Evolutionary conservation across 2,113 vertebrate genomes (phyloP).

Genomic region (Notiomystis cincta): DNA sequence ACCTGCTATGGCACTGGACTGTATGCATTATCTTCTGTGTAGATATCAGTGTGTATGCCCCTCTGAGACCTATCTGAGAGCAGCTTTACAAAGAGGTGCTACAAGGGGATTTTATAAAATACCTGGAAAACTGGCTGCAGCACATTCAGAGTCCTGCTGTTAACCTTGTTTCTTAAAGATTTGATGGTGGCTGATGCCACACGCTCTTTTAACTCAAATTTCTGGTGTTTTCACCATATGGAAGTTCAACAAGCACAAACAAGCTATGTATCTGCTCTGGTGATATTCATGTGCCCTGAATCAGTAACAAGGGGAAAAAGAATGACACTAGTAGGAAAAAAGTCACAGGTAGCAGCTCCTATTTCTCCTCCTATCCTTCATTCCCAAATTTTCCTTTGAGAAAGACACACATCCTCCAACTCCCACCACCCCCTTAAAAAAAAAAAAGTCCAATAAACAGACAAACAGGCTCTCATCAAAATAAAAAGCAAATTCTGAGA

Average conservation of each 20-base stretch:
- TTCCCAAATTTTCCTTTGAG: neutral
- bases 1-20: neutral
- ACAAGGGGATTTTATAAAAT: neutral
- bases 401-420: neutral
- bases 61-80: neutral
- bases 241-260: neutral
- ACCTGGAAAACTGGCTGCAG: neutral
- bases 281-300: neutral
- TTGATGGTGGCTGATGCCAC: neutral
- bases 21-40: neutral
- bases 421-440: rapidly evolving
- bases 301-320: neutral
- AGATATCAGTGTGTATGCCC: neutral
- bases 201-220: neutral
- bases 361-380: neutral
- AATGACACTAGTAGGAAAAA: neutral
- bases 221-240: neutral
- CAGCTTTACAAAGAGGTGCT: neutral
- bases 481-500: neutral
- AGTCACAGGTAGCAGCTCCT: neutral
- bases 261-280: neutral
- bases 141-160: neutral
- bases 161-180: neutral
- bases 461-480: neutral
- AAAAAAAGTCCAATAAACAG: neutral